A percentile compares a stretch with the other conserved stretches of the same genome.
Evolutionary conservation across 2,113 vertebrate genomes (phyloP).

Genomic region (Cromileptes altivelis): DNA sequence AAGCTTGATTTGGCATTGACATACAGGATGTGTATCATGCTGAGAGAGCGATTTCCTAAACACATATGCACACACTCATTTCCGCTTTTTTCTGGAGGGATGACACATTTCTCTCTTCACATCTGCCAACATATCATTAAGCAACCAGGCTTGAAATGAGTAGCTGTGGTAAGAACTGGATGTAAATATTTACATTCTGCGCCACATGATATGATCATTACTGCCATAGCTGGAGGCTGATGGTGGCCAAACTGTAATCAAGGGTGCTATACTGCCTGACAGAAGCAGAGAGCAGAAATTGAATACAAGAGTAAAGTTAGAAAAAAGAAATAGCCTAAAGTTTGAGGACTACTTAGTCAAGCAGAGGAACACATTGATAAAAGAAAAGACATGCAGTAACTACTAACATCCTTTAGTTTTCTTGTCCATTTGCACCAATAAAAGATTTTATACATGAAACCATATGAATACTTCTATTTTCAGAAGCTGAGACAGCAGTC

Average conservation of each 20-base stretch:
- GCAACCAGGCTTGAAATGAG: neutral
- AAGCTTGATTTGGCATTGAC: neutral
- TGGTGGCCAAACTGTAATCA: constrained; percentile 9
- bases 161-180: constrained; percentile 16
- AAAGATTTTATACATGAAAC: neutral
- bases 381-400: neutral
- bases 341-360: neutral
- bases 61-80: neutral
- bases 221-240: neutral
- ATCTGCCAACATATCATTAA: constrained; percentile 27
- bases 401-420: neutral
- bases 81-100: neutral
- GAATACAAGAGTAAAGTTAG: neutral
- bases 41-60: constrained; percentile 5
- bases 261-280: neutral
- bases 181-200: constrained; percentile 30
- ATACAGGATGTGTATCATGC: constrained; percentile 22
- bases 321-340: neutral
- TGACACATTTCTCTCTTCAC: neutral
- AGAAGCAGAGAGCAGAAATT: neutral
- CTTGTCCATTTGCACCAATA: neutral
- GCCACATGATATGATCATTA: constrained; percentile 31
- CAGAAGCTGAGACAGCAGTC: neutral
- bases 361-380: too few species aligned
- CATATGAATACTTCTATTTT: neutral